Evolutionary conservation across 2,797 vertebrate species (phyloP).

Genomic region (Pithecia hirsuta): DNA sequence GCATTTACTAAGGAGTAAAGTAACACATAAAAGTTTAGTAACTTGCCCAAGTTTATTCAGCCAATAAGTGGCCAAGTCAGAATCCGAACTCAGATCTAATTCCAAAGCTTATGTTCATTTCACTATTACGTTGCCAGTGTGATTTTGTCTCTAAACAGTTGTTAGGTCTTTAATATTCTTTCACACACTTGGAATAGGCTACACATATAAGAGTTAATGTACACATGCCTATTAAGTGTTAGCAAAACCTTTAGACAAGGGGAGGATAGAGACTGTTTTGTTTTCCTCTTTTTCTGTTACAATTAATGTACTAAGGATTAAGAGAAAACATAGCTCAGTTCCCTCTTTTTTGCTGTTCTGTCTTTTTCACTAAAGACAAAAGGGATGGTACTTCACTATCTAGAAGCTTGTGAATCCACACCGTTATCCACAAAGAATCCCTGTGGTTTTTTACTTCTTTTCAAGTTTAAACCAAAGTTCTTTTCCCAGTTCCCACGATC

Average conservation of each 20-base stretch:
- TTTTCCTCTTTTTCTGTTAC: background rate
- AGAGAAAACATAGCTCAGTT: background rate
- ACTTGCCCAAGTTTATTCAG: background rate
- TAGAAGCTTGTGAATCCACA: background rate
- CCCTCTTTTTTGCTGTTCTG: background rate
- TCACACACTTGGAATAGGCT: background rate
- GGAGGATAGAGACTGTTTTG: background rate
- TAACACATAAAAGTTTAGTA: background rate
- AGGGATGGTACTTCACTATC: background rate
- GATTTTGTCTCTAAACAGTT: background rate
- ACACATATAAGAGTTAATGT: background rate
- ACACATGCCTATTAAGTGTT: background rate
- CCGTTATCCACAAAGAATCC: background rate
- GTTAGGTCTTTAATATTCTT: background rate
- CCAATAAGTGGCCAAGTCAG: background rate
- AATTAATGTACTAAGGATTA: background rate
- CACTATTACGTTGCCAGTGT: fast-evolving
- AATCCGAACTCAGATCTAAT: background rate
- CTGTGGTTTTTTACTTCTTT: background rate
- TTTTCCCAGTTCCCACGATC: background rate
- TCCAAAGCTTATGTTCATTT: background rate
- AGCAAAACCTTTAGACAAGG: background rate
- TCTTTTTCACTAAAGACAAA: background rate
- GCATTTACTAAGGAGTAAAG: background rate
- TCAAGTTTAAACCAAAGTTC: background rate